Evolutionary conservation across 1,140 invertebrate genomes (phyloP), one percentile per base, ranked within the genome.

Genomic region (Conus betulinus): DNA sequence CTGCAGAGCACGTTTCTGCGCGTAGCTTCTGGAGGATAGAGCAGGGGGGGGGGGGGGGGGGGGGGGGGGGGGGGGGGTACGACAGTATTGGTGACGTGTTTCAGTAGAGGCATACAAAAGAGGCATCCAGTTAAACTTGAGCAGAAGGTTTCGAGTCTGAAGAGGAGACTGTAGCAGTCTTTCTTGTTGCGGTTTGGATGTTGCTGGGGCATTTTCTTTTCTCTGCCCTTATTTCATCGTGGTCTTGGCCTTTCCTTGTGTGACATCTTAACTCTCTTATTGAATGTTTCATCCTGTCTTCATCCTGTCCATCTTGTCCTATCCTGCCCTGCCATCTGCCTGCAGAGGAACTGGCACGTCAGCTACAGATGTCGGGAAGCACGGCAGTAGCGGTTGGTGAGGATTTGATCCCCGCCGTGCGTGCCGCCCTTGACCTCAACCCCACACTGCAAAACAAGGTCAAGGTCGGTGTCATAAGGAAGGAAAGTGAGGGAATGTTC

Each of bases 321-420:
- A 39, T 39, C 39, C 39, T 39, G 39, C 3, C 39, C 39, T 39
- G 39, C 39, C 25, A 10, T 88, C n/a, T 74, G 20, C 39, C 39
- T 84, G 17, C 89, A 92, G 91, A 85, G n/a, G 91, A 92, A 63
- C 63, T 92, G 57, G 89, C 88, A 5, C 84, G 87, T 13, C 91
- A 92, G 63, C 81, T 92, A 7, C 84, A 89, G 78, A 88, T 91
- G 60, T 90, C 91, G 11, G 85, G 85, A 63, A 82, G 91, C 15
- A 85, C 63, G 23, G 85, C 88, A 78, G 71, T 90, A 17, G 85
- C 90, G 8, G 90, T 90, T 13, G 83, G 88, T 2, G 87, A 88
- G 13, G 67, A 79, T 0, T 71, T 90, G 15, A 27, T 90, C 63
- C 81, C 83, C 53, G 84, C 83, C 25, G 76, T 83, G n/a, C 76